Base-by-base conservation (phyloP, 2,888 invertebrate species). In the Boloria euphrosyne region DNA sequence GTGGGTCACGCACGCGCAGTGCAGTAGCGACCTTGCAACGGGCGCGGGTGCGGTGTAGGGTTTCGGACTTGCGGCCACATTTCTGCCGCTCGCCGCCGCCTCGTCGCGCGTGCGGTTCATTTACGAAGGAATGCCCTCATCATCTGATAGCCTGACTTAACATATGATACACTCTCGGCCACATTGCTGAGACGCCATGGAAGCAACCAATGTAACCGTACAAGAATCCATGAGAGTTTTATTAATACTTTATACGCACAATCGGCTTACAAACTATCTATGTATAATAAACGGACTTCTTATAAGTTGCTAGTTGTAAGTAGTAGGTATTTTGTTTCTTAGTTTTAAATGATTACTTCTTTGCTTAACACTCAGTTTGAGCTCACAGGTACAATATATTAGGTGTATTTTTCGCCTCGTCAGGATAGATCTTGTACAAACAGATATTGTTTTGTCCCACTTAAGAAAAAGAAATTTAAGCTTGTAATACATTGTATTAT, bases 21-120 rank as follows among this genome's bases (percentile, higher is more conserved):
- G 85, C 91, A 87, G 91, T 89, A 90, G 90, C 89, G 90, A 85
- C 90, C 91, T 90, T 90, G 91, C 59, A 49, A 17, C 31, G 47
- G 78, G 75, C 80, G 74, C 75, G 66, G 73, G 73, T 75, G 63
- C 77, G 81, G 87, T 85, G 81, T 90, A 88, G 73, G 70, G 81
- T 90, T 84, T 80, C 89, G 82, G 77, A 83, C 86, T 90, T 84
- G 80, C 89, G 82, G 78, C 85, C 88, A 85, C 89, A 90, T 89
- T 84, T 84, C 90, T 84, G 88, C 80, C 79, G 87, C 75, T 80
- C 88, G 85, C 79, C 84, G 67, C 63, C 65, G 47, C 65, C 57
- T 46, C 60, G 59, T 49, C 62, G 83, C 88, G 89, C 90, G 87
- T 88, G 89, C 87, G 84, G 84, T 86, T 80, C 87, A 81, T 74